Base-by-base conservation (phyloP, 1,140 invertebrate genomes). In the Formica exsecta region DNA sequence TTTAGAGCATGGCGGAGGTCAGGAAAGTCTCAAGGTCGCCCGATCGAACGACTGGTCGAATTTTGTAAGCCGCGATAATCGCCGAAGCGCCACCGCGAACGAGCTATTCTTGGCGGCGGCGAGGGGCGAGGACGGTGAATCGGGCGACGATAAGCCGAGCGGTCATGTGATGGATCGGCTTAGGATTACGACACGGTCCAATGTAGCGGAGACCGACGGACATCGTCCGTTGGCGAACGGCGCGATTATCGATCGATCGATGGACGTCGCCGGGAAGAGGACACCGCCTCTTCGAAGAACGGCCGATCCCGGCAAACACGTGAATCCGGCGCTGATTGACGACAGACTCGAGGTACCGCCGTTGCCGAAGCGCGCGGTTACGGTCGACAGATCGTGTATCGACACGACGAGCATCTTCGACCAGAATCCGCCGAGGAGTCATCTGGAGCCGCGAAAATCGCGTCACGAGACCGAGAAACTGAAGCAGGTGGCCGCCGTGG, bases 41-140 rank as follows among this genome's bases (percentile, higher is more conserved):
- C 92, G 95, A 44, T 86, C 96, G 5, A 93, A 93, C 68, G 96
- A 96, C 85, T 96, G 96, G 96, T 79, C 96, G 74, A 93, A 94
- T 65, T 93, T 95, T 6, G 96, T 95, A 0, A 93, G 95, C 54
- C 91, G 90, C 36, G 92, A 91, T 32, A 92, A 87, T 62, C 41
- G 44, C 22, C 32, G 65, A 76, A 59, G 64, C 32, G 71, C 36
- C 48, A 68, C 48, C 19, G 36, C 86, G 36, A 29, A 48, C 77
- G 75, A 76, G 61, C 32, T 66, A 71, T 70, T 76, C 87, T 59
- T 61, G 65, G 84, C 74, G 22, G 44, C 44, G 71, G 1, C 71
- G 81, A 64, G 70, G 13, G 59, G 32, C 73, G 44, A 85, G 73
- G 59, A 48, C 22, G 81, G 41, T 36, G 66, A 74, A 44, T 61